phyloP scores from a whole-genome alignment of 2,113 vertebrate species.

The Zosterops hypoxanthus region DNA sequence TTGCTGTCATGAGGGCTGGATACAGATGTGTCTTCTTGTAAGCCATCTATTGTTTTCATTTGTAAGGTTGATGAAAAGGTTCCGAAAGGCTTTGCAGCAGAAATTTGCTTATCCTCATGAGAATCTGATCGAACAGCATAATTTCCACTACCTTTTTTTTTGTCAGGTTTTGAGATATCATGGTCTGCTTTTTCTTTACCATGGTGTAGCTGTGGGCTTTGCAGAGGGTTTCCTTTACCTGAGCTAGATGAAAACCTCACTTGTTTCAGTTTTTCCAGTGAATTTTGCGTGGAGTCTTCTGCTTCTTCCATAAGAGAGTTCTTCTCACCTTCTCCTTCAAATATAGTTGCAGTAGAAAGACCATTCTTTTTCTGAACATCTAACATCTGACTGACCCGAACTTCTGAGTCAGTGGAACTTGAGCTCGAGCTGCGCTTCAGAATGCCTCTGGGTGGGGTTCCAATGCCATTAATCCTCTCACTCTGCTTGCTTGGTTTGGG shows the following conservation, averaged over 20 bases:
- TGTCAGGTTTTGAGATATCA: conserved; percentile 69
- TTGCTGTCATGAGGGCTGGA: not conserved
- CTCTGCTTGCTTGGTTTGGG: conserved; percentile 19
- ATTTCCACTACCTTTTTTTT: not conserved
- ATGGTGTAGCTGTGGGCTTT: conserved; percentile 3
- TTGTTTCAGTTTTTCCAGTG: conserved; percentile 80
- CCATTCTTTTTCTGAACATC: conserved; percentile 68
- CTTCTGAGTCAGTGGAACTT: conserved; percentile 83
- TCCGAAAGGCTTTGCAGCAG: not conserved
- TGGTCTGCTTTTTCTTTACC: conserved; percentile 73
- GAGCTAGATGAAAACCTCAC: conserved; percentile 78
- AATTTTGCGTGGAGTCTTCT: conserved; percentile 16
- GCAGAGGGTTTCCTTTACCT: conserved; percentile 33
- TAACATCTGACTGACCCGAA: conserved; percentile 41
- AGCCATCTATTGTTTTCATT: not conserved
- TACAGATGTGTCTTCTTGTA: not conserved
- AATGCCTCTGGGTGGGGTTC: conserved; percentile 72
- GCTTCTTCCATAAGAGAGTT: conserved; percentile 12
- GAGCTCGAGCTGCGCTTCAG: conserved; percentile 80
- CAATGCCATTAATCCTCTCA: not conserved
- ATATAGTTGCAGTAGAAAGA: conserved; percentile 51
- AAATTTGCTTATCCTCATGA: not conserved
- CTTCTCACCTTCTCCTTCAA: conserved; percentile 67
- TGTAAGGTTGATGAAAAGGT: not conserved
- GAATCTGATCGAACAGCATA: not conserved